Evolutionary conservation across 1,140 invertebrate genomes (phyloP).

Genomic region (Pseudoatta argentina): DNA sequence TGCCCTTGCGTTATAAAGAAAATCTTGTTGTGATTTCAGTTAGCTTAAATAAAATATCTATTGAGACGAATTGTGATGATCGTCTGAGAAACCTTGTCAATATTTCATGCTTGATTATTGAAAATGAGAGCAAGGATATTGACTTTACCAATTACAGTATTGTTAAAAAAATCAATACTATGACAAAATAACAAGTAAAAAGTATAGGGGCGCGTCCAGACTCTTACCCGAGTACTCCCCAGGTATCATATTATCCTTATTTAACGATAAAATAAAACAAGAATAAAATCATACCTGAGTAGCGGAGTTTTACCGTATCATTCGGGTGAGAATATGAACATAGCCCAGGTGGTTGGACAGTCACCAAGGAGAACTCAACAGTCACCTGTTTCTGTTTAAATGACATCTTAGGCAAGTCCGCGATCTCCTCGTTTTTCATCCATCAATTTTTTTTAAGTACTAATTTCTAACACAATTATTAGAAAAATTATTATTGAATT

Average conservation of each 20-base stretch:
- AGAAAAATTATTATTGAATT: background rate
- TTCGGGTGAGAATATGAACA: too few species aligned
- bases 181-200: constrained; percentile 6
- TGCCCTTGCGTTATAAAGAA: constrained; percentile 9
- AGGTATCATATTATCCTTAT: too few species aligned
- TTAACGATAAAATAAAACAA: too few species aligned
- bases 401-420: constrained; percentile 32
- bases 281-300: too few species aligned
- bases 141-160: background rate
- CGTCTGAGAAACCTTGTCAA: background rate
- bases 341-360: background rate
- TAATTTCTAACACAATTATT: background rate
- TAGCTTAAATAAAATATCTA: constrained; percentile 61
- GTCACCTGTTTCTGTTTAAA: constrained; percentile 74
- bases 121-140: background rate
- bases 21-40: constrained; percentile 43
- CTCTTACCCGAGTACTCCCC: too few species aligned
- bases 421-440: constrained; percentile 20
- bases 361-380: constrained; percentile 67
- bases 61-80: background rate
- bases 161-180: background rate
- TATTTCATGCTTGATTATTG: background rate
- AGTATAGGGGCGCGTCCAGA: background rate
- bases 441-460: constrained; percentile 15
- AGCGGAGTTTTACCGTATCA: too few species aligned